Base-by-base conservation (phyloP, 1,140 invertebrate genomes). In the Tribolium castaneum region DNA sequence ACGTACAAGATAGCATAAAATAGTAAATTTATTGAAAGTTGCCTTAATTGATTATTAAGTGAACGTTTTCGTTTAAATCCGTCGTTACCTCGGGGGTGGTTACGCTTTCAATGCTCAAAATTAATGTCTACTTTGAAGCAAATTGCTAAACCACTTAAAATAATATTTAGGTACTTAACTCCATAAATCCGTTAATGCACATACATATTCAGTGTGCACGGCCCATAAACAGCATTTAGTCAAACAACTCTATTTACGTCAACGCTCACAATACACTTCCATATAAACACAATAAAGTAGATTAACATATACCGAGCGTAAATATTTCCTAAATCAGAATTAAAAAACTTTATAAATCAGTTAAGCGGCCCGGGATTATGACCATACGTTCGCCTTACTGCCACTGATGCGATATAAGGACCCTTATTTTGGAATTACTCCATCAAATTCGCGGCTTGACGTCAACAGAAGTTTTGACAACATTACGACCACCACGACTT, bases 261-360 rank as follows among this genome's bases (percentile, higher is more conserved):
- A 66, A 52, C 45, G 25, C 14, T 70, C 66, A 76, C 75, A 77
- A 77, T 73, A 59, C 71, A 62, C 56, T 56, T 70, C 52, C 59
- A 62, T 77, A 77, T 80, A 76, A 80, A 80, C 66, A 80, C 77
- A 76, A 76, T 78, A 73, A 71, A 75, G 79, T 75, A 72, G 76
- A 80, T 80, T 78, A 78, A 80, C 73, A 72, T 74, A 80, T 70
- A 66, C 50, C 22, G 35, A 50, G 72, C 80, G 77, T 80, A 78
- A 80, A 80, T 77, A 80, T 80, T 80, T 76, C 79, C 79, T 77
- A 76, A 80, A 78, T 76, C 72, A 78, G 77, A 80, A 74, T 78
- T 73, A 78, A 78, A 80, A 78, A 78, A 56, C 52, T 9, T 34
- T 30, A 78, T 80, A 78, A 76, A 80, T 66, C 59, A 35, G 59